Evolutionary conservation across 2,888 invertebrate species (phyloP).

Genomic region (Trichacis sp.): DNA sequence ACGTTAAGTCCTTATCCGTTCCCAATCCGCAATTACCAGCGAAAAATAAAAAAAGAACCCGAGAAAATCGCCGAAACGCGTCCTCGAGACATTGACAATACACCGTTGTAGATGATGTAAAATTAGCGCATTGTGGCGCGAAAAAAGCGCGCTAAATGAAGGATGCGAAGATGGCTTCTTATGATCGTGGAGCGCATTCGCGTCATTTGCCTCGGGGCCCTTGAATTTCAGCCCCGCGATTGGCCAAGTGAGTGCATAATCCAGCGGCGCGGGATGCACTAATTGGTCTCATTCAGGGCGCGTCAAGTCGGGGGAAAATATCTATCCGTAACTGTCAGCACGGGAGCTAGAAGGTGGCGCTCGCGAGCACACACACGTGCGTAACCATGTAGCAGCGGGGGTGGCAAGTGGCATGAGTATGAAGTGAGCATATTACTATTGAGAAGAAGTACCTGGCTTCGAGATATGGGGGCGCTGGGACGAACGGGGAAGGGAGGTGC

Average conservation of each 20-base stretch:
- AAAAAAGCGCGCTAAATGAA: slow-evolving; percentile 26
- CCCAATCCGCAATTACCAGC: too few relatives aligned
- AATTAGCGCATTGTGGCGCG: background rate
- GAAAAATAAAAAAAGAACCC: too few relatives aligned
- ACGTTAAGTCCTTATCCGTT: too few relatives aligned
- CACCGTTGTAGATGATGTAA: too few relatives aligned
- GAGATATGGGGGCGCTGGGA: slow-evolving; percentile 56
- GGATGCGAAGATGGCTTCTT: slow-evolving; percentile 14
- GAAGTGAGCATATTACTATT: slow-evolving; percentile 70
- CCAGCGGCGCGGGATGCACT: slow-evolving; percentile 55
- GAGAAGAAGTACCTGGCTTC: slow-evolving; percentile 69
- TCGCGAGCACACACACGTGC: slow-evolving; percentile 15
- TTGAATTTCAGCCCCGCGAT: slow-evolving; percentile 26
- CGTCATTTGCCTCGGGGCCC: slow-evolving; percentile 20
- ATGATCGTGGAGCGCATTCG: slow-evolving; percentile 21
- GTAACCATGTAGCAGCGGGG: slow-evolving; percentile 8
- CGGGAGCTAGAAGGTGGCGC: slow-evolving; percentile 43
- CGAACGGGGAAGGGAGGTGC: slow-evolving; percentile 59
- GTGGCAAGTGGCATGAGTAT: slow-evolving; percentile 55
- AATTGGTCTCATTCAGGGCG: slow-evolving; percentile 64
- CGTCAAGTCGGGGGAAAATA: slow-evolving; percentile 39
- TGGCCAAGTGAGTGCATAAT: slow-evolving; percentile 42
- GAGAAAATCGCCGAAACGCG: too few relatives aligned
- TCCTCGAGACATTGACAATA: too few relatives aligned
- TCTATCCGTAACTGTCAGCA: too few relatives aligned